Percentiles rank a stretch among this genome's conserved stretches.
Conservation (phyloP, 2,888 invertebrate species). For the Azorinus chamasolen region DNA sequence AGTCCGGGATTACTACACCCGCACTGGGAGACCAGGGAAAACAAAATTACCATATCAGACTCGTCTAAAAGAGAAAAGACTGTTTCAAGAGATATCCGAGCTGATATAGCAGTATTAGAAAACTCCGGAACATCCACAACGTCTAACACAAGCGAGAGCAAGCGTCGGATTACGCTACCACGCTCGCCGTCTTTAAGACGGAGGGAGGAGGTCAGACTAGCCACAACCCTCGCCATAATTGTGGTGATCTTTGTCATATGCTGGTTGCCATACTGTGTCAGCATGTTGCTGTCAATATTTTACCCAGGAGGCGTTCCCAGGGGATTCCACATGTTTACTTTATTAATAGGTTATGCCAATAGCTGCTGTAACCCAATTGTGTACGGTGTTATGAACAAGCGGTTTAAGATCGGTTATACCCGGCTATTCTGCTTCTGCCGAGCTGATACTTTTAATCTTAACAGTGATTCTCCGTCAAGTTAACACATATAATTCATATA, state of each 20-base stretch:
- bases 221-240: conserved; percentile 74
- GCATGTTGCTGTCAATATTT: conserved; percentile 79
- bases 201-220: conserved; percentile 73
- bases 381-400: conserved; percentile 81
- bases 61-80: too few species aligned
- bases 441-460: conserved; percentile 10
- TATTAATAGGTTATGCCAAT: conserved; percentile 81
- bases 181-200: conserved; percentile 12
- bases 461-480: not conserved
- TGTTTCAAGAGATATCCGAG: too few species aligned
- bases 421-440: conserved; percentile 59
- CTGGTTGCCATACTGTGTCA: conserved; percentile 82
- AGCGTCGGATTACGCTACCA: too few species aligned
- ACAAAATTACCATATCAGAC: too few species aligned
- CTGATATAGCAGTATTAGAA: too few species aligned
- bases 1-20: too few species aligned
- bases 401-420: conserved; percentile 74
- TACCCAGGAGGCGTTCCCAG: conserved; percentile 52
- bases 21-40: too few species aligned
- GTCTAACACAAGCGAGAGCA: not conserved
- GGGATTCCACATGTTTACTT: conserved; percentile 75
- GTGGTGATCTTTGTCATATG: conserved; percentile 79
- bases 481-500: too few species aligned
- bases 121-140: too few species aligned
- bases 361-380: conserved; percentile 81